Evolutionary conservation across 1,140 invertebrate genomes (phyloP).

Genomic region (Zaprionus nigranus): DNA sequence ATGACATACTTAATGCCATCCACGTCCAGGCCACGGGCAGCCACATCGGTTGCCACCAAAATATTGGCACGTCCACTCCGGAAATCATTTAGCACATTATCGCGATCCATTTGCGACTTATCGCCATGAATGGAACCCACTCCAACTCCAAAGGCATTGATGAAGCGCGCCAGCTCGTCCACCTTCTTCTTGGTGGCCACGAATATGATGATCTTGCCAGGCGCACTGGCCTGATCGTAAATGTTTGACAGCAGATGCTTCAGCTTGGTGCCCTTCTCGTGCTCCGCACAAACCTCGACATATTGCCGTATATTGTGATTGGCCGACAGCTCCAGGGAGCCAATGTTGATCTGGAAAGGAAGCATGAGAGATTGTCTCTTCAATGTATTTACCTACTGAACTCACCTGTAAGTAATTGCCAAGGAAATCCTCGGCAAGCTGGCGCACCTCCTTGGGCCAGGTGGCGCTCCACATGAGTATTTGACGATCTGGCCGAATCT

Average conservation of each 20-base stretch:
- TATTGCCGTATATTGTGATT: constrained; percentile 99
- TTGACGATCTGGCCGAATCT: constrained; percentile 97
- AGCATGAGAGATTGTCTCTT: background rate
- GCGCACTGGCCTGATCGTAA: constrained; percentile 90
- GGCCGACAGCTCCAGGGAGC: constrained; percentile 94
- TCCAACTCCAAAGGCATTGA: constrained; percentile 96
- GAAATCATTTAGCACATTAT: constrained; percentile 97
- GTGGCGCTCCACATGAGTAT: constrained; percentile 99
- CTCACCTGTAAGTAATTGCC: constrained; percentile 89
- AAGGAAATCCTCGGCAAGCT: constrained; percentile 96
- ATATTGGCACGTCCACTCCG: constrained; percentile 94
- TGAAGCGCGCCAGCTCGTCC: constrained; percentile 94
- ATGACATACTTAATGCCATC: constrained; percentile 99
- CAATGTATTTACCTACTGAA: background rate
- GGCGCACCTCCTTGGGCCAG: constrained; percentile 98
- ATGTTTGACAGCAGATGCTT: constrained; percentile 95
- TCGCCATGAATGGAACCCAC: constrained; percentile 90
- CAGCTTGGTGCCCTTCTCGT: constrained; percentile 93
- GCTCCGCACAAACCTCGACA: constrained; percentile 95
- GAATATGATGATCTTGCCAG: constrained; percentile 98
- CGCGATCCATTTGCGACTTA: constrained; percentile 97
- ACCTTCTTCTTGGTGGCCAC: constrained; percentile 98
- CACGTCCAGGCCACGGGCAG: constrained; percentile 97
- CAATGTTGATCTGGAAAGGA: constrained; percentile 94
- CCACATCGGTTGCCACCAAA: constrained; percentile 98